Conservation (phyloP, 2,888 invertebrate species). For the Ypsolopha scabrella region DNA sequence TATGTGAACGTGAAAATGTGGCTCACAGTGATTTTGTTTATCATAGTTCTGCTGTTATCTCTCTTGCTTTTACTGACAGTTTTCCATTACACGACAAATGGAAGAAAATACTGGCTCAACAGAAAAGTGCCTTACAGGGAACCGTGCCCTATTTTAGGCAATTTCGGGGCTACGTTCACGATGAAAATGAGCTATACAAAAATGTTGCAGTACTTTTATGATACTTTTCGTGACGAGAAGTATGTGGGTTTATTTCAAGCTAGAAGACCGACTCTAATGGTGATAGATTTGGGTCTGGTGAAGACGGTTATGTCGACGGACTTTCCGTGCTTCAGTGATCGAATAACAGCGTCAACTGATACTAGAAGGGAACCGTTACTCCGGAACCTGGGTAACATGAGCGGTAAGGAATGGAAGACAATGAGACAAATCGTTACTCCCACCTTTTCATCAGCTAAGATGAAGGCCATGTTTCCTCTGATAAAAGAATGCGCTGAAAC, state of each 20-base stretch:
- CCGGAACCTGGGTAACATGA: conserved; percentile 57
- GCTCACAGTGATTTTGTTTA: conserved; percentile 33
- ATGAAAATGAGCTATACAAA: conserved; percentile 50
- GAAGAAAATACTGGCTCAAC: conserved; percentile 52
- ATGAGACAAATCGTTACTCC: conserved; percentile 59
- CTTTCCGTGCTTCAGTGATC: conserved; percentile 49
- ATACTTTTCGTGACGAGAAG: conserved; percentile 37
- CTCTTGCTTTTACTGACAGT: conserved; percentile 35
- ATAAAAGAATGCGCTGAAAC: conserved; percentile 48
- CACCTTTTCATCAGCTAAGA: conserved; percentile 61
- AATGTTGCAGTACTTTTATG: conserved; percentile 49
- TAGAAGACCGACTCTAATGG: conserved; percentile 50
- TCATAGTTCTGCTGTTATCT: conserved; percentile 22
- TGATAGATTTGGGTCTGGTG: conserved; percentile 48
- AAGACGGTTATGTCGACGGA: conserved; percentile 47
- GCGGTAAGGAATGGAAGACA: conserved; percentile 57
- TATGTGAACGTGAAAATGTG: conserved; percentile 23
- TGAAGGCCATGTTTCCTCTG: conserved; percentile 63
- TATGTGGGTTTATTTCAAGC: conserved; percentile 61
- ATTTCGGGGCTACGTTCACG: conserved; percentile 53
- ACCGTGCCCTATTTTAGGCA: conserved; percentile 62
- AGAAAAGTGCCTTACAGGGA: conserved; percentile 56
- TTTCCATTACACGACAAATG: conserved; percentile 46
- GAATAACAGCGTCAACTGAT: conserved; percentile 50
- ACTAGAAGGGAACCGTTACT: conserved; percentile 54